Evolutionary conservation across 2,113 vertebrate genomes (phyloP).

Genomic region (Gymnogyps californianus): DNA sequence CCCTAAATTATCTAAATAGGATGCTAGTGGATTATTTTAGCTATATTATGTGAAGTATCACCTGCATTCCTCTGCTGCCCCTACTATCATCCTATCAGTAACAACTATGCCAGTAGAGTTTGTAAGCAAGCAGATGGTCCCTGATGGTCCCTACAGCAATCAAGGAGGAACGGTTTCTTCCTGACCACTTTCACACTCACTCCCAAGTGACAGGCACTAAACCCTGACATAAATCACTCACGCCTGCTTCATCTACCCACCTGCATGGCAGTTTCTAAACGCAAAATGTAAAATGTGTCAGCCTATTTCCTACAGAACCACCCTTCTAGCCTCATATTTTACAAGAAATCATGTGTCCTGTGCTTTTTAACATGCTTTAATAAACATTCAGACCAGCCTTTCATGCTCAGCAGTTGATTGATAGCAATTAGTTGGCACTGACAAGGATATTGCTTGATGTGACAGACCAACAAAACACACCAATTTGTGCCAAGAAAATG

Average conservation of each 20-base stretch:
- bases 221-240: slow-evolving; percentile 45
- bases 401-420: slow-evolving; percentile 33
- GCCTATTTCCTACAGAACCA: background rate
- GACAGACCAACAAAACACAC: slow-evolving; percentile 64
- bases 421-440: slow-evolving; percentile 58
- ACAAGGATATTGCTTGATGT: slow-evolving; percentile 61
- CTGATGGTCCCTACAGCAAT: slow-evolving; percentile 17
- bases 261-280: background rate
- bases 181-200: slow-evolving; percentile 57
- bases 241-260: slow-evolving; percentile 53
- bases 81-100: background rate
- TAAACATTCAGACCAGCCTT: slow-evolving; percentile 32
- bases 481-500: slow-evolving; percentile 49
- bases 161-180: background rate
- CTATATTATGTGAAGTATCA: background rate
- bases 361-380: slow-evolving; percentile 29
- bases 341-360: background rate
- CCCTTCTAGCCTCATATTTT: background rate
- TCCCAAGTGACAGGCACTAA: slow-evolving; percentile 45
- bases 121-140: slow-evolving; percentile 42
- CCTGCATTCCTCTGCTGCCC: slow-evolving; percentile 2
- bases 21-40: background rate
- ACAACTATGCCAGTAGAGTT: background rate
- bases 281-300: background rate
- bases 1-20: background rate